Base-by-base conservation (phyloP, 2,797 vertebrate species). In the Eleutherodactylus coqui region DNA sequence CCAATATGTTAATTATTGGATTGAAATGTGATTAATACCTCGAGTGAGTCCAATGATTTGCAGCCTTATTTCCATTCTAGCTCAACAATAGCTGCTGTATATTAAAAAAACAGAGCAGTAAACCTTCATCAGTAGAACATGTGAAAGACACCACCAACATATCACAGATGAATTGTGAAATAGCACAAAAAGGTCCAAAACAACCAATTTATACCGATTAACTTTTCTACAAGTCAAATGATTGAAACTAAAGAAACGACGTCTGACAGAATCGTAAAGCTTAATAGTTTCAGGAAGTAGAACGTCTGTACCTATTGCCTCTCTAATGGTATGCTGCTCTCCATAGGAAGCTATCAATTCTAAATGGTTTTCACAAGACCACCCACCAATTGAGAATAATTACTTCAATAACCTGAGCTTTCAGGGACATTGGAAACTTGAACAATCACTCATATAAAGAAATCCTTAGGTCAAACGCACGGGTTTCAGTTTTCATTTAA, bases 361-460 rank as follows among this genome's bases (percentile, higher is more conserved):
- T 91, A 92, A 93, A 90, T 70, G 29, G 69, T 91, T 93, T 91
- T 90, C 90, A 88, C 62, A 87, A 91, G 93, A 93, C 90, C 91
- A 95, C 91, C 91, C 92, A 94, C 92, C 90, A 93, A 92, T 91
- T 92, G 88, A 89, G 82, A 93, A 89, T 90, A 94, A 95, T 93
- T 90, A 91, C 87, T 90, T 91, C 91, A 94, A 92, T 89, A 93
- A 90, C 91, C 90, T 85, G 88, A 87, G 83, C 87, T 88, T 62
- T 53, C 24, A 84, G 38, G 83, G 88, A 73, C 86, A 83, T 0
- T 45, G 79, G 36, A 90, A 87, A 87, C 90, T 89, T 92, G 90
- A 93, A 92, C 87, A 93, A 82, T 72, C 88, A 72, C 49, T 90
- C 69, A 81, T 38, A 45, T 21, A 73, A 87, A 32, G 76, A 87